Percentiles rank a stretch among this genome's conserved stretches.
Evolutionary conservation across 2,113 vertebrate species (phyloP).

Genomic region (Dolichallabes microphthalmus): DNA sequence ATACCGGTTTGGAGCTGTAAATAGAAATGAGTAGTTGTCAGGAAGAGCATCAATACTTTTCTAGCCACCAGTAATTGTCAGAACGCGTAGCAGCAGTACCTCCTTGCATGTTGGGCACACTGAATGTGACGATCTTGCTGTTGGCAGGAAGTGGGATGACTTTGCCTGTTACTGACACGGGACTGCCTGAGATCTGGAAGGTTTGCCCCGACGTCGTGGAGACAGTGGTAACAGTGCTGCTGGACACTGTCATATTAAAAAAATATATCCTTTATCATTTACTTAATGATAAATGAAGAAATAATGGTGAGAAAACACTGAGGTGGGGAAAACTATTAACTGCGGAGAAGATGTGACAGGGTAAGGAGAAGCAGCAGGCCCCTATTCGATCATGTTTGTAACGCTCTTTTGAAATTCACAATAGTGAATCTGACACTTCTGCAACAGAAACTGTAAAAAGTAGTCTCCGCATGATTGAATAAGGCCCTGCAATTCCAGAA

Average conservation of each 20-base stretch:
- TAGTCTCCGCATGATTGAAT: conserved; percentile 8
- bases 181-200: conserved; percentile 93
- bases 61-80: not conserved
- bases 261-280: not conserved
- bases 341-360: not conserved
- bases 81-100: conserved; percentile 73
- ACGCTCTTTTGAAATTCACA: no score
- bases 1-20: not conserved
- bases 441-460: no score
- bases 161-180: conserved; percentile 90
- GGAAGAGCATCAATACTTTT: not conserved
- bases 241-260: conserved; percentile 72
- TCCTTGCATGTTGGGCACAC: conserved; percentile 96
- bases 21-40: not conserved
- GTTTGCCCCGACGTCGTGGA: conserved; percentile 89
- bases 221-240: conserved; percentile 81
- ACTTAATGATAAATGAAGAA: not conserved
- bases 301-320: not conserved
- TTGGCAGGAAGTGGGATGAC: conserved; percentile 95
- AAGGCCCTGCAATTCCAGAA: conserved; percentile 2
- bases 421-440: no score
- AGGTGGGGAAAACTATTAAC: not conserved
- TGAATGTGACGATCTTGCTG: conserved; percentile 99
- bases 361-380: not conserved
- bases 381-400: conserved; percentile 7